A percentile compares a stretch with the other conserved stretches of the same genome.
Evolutionary conservation across 2,888 invertebrate genomes (phyloP).

Genomic region (Caenorhabditis sp.): DNA sequence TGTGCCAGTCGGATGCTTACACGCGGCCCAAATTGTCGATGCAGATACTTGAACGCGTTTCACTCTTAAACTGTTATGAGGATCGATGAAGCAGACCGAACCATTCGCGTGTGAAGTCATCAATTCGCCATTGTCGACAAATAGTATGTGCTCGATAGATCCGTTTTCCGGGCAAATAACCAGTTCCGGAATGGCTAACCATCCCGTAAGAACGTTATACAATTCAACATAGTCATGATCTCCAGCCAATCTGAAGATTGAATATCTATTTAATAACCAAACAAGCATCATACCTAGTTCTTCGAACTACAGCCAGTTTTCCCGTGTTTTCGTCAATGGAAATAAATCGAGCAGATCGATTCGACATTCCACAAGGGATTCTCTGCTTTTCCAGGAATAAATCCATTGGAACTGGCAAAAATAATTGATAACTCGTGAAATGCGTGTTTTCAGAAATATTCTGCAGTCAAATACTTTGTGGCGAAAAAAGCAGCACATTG

Average conservation of each 20-base stretch:
- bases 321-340: constrained; percentile 63
- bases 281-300: constrained; percentile 54
- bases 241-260: constrained; percentile 25
- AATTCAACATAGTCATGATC: constrained; percentile 68
- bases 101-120: constrained; percentile 62
- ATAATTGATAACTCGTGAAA: no score
- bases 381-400: constrained; percentile 42
- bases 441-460: no score
- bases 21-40: constrained; percentile 71
- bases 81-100: constrained; percentile 64
- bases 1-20: constrained; percentile 23
- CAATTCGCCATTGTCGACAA: constrained; percentile 41
- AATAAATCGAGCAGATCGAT: constrained; percentile 55
- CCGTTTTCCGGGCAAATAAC: constrained; percentile 60
- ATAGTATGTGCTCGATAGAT: constrained; percentile 54
- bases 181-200: constrained; percentile 63
- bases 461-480: no score
- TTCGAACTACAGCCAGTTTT: constrained; percentile 66
- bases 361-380: constrained; percentile 41
- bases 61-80: constrained; percentile 57
- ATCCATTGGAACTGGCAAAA: no score
- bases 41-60: constrained; percentile 76
- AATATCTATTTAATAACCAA: no score
- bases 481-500: no score
- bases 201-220: constrained; percentile 65